phyloP scores from a whole-genome alignment of 2,797 vertebrate genomes.

The Acipenser ruthenus region DNA sequence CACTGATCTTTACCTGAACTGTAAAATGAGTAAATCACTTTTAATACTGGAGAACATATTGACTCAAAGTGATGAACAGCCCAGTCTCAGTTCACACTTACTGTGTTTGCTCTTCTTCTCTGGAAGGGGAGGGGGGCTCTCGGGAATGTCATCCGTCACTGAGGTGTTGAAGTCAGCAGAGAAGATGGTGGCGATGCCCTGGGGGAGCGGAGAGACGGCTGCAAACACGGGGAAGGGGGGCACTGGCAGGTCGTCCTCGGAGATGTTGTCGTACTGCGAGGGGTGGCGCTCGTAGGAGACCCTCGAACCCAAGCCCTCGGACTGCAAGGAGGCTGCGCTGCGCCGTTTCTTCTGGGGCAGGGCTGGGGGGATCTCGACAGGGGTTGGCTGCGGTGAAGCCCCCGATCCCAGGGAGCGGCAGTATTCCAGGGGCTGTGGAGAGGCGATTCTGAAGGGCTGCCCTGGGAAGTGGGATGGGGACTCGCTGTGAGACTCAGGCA shows the following conservation, averaged over 20 bases:
- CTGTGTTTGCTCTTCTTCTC: conserved; percentile 96
- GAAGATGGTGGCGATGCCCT: conserved; percentile 55
- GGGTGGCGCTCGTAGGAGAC: conserved; percentile 69
- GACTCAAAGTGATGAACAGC: no score
- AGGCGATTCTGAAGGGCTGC: conserved; percentile 58
- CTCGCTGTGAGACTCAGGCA: conserved; percentile 83
- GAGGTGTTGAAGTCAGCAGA: conserved; percentile 58
- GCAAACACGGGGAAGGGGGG: conserved; percentile 58
- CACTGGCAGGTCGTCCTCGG: conserved; percentile 72
- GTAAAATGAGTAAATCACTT: no score
- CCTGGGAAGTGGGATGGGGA: conserved; percentile 75
- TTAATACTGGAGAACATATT: no score
- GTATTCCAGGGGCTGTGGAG: conserved; percentile 42
- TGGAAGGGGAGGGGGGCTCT: conserved; percentile 84
- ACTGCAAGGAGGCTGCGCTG: conserved; percentile 56
- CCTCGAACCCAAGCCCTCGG: conserved; percentile 55
- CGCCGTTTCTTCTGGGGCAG: conserved; percentile 91
- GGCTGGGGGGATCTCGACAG: conserved; percentile 65
- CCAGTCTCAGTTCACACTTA: conserved; percentile 51
- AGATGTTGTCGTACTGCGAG: conserved; percentile 89
- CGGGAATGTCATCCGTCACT: conserved; percentile 58
- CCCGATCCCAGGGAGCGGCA: conserved; percentile 32
- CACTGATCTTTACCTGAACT: no score
- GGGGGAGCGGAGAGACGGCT: conserved; percentile 68
- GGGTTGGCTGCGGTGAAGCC: conserved; percentile 48